Conservation (phyloP, 2,797 vertebrate species). For the Syndactyla subalaris region DNA sequence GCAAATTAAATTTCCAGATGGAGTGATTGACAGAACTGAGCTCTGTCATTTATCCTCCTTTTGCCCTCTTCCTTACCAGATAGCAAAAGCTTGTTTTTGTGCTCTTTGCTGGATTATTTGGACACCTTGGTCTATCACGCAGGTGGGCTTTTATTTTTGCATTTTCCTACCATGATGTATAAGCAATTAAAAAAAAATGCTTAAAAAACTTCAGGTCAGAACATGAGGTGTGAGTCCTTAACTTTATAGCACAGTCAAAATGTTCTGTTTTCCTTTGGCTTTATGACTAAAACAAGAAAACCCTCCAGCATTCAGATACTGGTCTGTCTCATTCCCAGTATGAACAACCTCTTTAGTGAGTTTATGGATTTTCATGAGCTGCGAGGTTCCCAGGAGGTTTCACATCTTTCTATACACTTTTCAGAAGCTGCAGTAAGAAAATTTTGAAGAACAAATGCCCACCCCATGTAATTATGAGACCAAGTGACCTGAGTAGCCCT, state of each 20-base stretch:
- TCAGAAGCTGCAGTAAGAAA: not conserved
- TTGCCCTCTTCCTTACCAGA: not conserved
- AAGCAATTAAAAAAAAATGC: not conserved
- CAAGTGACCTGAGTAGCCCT: not conserved
- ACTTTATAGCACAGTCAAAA: not conserved
- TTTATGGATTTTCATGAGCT: not conserved
- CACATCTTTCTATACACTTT: not conserved
- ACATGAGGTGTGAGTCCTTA: not conserved
- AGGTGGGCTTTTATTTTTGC: not conserved
- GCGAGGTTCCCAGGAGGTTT: not conserved
- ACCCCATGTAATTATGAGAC: not conserved
- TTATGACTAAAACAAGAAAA: not conserved
- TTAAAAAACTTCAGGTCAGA: not conserved
- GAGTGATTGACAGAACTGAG: not conserved
- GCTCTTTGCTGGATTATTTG: not conserved
- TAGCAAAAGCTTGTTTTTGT: not conserved
- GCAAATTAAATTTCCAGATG: not conserved
- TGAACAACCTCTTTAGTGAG: not conserved
- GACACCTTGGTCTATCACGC: not conserved
- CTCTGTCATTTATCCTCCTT: not conserved
- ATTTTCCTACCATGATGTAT: not conserved
- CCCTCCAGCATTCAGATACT: not conserved
- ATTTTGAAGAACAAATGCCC: not conserved
- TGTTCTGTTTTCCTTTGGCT: not conserved
- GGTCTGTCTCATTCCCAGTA: not conserved